phyloP scores from a whole-genome alignment of 1,140 invertebrate genomes.

The Pectinophora gossypiella region DNA sequence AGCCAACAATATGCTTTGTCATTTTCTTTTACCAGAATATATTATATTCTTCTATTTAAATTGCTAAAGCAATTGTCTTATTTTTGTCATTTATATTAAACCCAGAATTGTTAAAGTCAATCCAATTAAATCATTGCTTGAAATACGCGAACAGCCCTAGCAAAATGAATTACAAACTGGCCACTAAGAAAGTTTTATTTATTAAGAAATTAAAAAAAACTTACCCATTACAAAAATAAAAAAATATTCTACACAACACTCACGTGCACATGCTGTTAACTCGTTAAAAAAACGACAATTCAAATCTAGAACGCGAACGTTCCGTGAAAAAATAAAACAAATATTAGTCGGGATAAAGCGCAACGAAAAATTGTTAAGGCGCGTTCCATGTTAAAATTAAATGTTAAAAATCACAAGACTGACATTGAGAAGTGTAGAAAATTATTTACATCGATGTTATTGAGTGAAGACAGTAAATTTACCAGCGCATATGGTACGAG shows the following conservation, averaged over 20 bases:
- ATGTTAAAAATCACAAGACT: constrained; percentile 11
- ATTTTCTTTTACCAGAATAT: too few species aligned
- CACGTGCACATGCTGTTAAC: constrained; percentile 15
- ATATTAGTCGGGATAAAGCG: neutral
- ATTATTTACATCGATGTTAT: constrained; percentile 66
- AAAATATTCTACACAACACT: constrained; percentile 6
- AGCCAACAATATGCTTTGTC: too few species aligned
- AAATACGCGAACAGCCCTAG: too few species aligned
- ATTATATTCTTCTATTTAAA: too few species aligned
- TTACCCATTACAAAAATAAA: neutral
- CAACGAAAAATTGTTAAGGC: neutral
- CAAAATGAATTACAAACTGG: too few species aligned
- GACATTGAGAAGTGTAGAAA: constrained; percentile 34
- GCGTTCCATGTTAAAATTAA: neutral
- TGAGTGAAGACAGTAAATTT: constrained; percentile 65
- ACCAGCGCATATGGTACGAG: constrained; percentile 73
- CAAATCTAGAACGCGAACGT: neutral
- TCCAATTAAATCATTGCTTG: too few species aligned
- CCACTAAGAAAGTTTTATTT: too few species aligned
- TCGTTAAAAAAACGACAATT: constrained; percentile 6
- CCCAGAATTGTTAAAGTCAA: too few species aligned
- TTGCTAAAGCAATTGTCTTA: too few species aligned
- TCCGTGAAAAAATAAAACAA: too few species aligned
- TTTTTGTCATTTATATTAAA: too few species aligned
- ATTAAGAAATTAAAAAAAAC: neutral